A percentile compares a stretch with the other conserved stretches of the same genome.
Conservation (phyloP, 1,140 invertebrate genomes). For the Hesperophylax magnus region DNA sequence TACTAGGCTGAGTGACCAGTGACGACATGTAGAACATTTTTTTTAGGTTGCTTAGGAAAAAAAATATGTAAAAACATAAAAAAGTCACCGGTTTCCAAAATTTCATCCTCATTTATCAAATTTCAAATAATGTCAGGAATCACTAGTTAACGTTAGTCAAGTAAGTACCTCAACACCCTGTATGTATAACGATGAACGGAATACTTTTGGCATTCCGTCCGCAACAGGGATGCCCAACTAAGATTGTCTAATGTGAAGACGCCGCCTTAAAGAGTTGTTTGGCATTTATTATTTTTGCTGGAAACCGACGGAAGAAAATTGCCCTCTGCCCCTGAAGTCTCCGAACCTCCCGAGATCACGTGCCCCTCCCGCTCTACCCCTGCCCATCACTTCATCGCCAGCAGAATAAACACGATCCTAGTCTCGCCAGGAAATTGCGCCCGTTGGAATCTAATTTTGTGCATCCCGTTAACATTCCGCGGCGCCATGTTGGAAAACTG, state of each 20-base stretch:
- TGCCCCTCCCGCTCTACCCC: neutral
- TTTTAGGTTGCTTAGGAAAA: too few species aligned
- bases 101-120: too few species aligned
- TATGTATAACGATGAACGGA: too few species aligned
- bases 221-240: slow-evolving; percentile 21
- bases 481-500: slow-evolving; percentile 46
- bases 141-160: too few species aligned
- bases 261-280: slow-evolving; percentile 34
- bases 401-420: slow-evolving; percentile 24
- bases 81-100: too few species aligned
- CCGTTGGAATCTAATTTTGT: slow-evolving; percentile 55
- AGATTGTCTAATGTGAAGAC: slow-evolving; percentile 13
- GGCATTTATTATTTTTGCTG: neutral
- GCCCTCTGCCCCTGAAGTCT: neutral
- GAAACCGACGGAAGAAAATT: slow-evolving; percentile 38
- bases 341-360: slow-evolving; percentile 6
- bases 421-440: slow-evolving; percentile 55
- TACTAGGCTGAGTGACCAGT: too few species aligned
- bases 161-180: too few species aligned
- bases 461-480: slow-evolving; percentile 53
- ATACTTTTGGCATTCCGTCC: slow-evolving; percentile 25
- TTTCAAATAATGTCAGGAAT: too few species aligned
- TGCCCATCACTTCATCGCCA: neutral
- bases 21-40: too few species aligned
- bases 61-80: too few species aligned